Conservation (phyloP, 2,888 invertebrate genomes). For the Kryphioiulus occultus region DNA sequence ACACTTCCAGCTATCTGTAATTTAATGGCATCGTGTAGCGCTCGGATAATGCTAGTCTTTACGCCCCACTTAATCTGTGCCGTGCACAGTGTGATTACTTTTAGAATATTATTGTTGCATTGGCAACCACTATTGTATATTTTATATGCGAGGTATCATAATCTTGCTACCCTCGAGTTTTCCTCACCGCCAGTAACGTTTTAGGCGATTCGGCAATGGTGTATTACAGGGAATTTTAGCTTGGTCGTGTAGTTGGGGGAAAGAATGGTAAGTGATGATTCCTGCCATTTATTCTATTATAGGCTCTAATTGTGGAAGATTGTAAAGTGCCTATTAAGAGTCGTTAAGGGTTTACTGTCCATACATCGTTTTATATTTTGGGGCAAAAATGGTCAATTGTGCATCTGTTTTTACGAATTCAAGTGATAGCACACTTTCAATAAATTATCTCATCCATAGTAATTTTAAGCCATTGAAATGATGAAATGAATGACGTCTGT, state of each 20-base stretch:
- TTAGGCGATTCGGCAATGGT: not conserved
- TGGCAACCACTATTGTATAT: slow-evolving; percentile 2
- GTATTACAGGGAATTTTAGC: not conserved
- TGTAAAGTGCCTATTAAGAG: not conserved
- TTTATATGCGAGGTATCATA: not conserved
- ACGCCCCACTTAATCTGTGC: slow-evolving; percentile 2
- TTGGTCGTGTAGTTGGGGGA: not conserved
- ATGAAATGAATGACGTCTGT: too few relatives aligned
- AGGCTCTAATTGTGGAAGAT: not conserved
- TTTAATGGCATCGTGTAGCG: not conserved
- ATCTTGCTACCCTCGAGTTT: not conserved
- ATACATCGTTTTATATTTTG: not conserved
- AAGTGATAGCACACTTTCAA: not conserved
- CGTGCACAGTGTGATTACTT: slow-evolving; percentile 31
- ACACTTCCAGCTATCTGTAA: not conserved
- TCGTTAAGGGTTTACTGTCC: not conserved
- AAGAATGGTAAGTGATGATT: not conserved
- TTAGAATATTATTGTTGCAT: slow-evolving; percentile 6
- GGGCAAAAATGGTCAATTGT: not conserved
- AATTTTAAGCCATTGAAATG: not conserved
- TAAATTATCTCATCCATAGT: not conserved
- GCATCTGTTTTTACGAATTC: not conserved
- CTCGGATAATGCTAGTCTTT: not conserved
- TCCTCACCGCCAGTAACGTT: slow-evolving; percentile 7
- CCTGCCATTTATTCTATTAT: not conserved